Percentiles rank a stretch among this genome's conserved stretches.
Conservation (phyloP, 1,140 invertebrate genomes). For the Reticulitermes speratus region DNA sequence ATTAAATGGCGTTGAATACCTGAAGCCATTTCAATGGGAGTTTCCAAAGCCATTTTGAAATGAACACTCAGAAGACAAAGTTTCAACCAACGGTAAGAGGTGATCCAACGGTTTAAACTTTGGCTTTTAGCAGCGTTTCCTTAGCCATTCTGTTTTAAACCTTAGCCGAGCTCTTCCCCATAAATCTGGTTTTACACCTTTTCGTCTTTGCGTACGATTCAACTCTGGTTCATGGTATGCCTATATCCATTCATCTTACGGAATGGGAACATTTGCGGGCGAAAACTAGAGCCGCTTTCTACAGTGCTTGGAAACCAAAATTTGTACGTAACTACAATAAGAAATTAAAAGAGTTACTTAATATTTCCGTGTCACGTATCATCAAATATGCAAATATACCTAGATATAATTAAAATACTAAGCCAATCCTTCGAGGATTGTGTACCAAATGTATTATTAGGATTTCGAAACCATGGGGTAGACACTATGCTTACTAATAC, state of each 20-base stretch:
- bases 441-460: too few species aligned
- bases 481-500: too few species aligned
- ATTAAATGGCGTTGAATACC: not conserved
- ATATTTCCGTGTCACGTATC: too few species aligned
- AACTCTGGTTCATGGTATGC: slow-evolving; percentile 4
- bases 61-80: not conserved
- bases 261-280: not conserved
- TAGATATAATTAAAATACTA: too few species aligned
- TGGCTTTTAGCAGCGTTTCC: slow-evolving; percentile 14
- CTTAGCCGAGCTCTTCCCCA: not conserved
- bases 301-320: not conserved
- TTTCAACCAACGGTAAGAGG: not conserved
- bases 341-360: too few species aligned
- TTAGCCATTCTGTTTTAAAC: slow-evolving; percentile 4
- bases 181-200: slow-evolving; percentile 16
- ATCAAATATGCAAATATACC: too few species aligned
- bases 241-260: slow-evolving; percentile 4
- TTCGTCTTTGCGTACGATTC: slow-evolving; percentile 15
- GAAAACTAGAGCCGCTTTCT: not conserved
- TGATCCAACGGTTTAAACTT: slow-evolving; percentile 15
- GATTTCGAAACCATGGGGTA: too few species aligned
- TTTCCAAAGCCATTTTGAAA: not conserved
- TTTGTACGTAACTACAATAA: too few species aligned
- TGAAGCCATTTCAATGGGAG: not conserved
- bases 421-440: too few species aligned